A percentile compares a stretch with the other conserved stretches of the same genome.
phyloP scores from a whole-genome alignment of 2,888 invertebrate species.

The Drosophila formosana region DNA sequence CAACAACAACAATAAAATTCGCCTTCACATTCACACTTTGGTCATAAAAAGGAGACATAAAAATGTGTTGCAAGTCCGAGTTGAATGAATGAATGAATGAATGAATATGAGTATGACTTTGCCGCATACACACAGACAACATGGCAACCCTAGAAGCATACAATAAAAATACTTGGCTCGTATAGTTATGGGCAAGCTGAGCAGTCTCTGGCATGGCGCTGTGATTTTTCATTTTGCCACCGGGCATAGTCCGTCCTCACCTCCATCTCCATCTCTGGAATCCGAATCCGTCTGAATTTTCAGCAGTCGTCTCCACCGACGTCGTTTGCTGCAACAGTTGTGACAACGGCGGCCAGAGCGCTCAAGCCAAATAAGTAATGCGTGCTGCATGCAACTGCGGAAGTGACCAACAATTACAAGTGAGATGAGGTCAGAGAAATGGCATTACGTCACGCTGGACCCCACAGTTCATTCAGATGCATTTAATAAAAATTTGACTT shows the following conservation, averaged over 20 bases:
- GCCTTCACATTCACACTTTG: slow-evolving; percentile 60
- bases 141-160: slow-evolving; percentile 30
- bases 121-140: slow-evolving; percentile 38
- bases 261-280: slow-evolving; percentile 6
- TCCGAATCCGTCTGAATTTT: slow-evolving; percentile 8
- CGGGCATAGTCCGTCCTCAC: slow-evolving; percentile 25
- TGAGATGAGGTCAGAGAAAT: neutral
- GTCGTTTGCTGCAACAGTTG: slow-evolving; percentile 67
- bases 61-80: slow-evolving; percentile 75
- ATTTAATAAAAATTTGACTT: slow-evolving; percentile 69
- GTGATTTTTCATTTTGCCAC: slow-evolving; percentile 75
- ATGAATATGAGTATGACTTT: slow-evolving; percentile 72
- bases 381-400: slow-evolving; percentile 73
- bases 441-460: neutral
- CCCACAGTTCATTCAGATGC: slow-evolving; percentile 43
- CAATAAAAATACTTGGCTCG: slow-evolving; percentile 68
- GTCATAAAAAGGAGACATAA: slow-evolving; percentile 70
- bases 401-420: slow-evolving; percentile 40
- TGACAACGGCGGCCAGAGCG: slow-evolving; percentile 53
- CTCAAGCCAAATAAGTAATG: slow-evolving; percentile 50
- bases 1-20: slow-evolving; percentile 35
- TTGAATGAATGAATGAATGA: slow-evolving; percentile 60
- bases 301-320: slow-evolving; percentile 22
- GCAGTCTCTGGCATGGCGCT: slow-evolving; percentile 68
- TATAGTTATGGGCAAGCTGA: slow-evolving; percentile 57